Evolutionary conservation across 2,113 vertebrate species (phyloP).

Genomic region (Noturus placidus): DNA sequence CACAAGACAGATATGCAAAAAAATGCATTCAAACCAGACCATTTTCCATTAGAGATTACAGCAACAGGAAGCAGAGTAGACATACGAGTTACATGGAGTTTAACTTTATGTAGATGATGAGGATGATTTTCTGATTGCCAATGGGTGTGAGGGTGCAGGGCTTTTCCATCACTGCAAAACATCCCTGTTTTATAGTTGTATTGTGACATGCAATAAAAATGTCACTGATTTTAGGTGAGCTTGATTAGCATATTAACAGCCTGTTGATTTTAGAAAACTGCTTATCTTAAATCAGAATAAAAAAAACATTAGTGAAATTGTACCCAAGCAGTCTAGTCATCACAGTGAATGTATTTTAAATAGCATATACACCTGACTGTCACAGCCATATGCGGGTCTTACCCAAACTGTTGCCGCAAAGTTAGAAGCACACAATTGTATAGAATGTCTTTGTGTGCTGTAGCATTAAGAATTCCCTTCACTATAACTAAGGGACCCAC

Average conservation of each 20-base stretch:
- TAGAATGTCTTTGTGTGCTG: background rate
- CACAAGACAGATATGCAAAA: slow-evolving; percentile 4
- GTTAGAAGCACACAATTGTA: background rate
- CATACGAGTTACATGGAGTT: background rate
- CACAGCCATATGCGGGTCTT: background rate
- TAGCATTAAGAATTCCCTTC: background rate
- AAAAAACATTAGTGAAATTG: background rate
- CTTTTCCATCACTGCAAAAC: background rate
- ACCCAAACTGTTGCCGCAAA: background rate
- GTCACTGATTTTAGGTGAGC: background rate
- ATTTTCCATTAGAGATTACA: background rate
- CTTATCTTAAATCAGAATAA: background rate
- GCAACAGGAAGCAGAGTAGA: background rate
- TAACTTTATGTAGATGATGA: background rate
- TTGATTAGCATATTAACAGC: background rate
- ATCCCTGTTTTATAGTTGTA: background rate
- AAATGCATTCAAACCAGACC: background rate
- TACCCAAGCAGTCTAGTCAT: background rate
- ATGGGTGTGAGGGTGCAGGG: background rate
- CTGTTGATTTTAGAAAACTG: background rate
- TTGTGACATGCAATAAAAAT: background rate
- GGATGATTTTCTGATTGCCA: background rate
- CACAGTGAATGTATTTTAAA: background rate
- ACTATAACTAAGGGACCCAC: background rate
- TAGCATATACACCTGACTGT: background rate